Evolutionary conservation across 2,797 vertebrate genomes (phyloP).

Genomic region (Thamnophis elegans): DNA sequence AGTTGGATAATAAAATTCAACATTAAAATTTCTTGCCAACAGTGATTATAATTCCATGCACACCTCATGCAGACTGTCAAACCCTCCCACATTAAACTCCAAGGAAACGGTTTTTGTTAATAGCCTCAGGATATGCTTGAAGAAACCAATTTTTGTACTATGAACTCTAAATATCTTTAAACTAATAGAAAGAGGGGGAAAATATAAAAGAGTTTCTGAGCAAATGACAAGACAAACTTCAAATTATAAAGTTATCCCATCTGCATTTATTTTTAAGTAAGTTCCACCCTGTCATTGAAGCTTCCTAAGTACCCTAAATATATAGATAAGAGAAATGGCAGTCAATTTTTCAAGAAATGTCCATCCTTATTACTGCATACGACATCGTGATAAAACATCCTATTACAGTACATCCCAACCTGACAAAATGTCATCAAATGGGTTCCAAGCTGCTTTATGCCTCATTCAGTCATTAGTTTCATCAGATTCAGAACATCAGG

Average conservation of each 20-base stretch:
- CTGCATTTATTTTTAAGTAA: neutral
- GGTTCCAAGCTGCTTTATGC: neutral
- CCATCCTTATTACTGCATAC: neutral
- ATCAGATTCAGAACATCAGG: neutral
- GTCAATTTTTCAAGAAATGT: neutral
- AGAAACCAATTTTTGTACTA: neutral
- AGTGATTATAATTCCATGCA: neutral
- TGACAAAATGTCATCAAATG: neutral
- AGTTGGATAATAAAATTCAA: neutral
- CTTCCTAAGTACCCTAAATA: neutral
- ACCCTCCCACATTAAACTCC: neutral
- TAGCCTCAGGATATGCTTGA: neutral
- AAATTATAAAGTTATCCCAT: neutral
- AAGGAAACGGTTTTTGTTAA: neutral
- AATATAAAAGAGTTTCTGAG: neutral
- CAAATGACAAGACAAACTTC: neutral
- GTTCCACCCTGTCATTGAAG: neutral
- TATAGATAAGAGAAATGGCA: neutral
- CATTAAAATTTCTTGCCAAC: neutral
- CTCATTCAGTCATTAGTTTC: neutral
- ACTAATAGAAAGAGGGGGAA: neutral
- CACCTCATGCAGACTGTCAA: neutral
- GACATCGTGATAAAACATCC: neutral
- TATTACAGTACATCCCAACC: neutral
- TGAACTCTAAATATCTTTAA: conserved; percentile 1